Evolutionary conservation across 2,113 vertebrate species (phyloP).

Genomic region (Cololabis saira): DNA sequence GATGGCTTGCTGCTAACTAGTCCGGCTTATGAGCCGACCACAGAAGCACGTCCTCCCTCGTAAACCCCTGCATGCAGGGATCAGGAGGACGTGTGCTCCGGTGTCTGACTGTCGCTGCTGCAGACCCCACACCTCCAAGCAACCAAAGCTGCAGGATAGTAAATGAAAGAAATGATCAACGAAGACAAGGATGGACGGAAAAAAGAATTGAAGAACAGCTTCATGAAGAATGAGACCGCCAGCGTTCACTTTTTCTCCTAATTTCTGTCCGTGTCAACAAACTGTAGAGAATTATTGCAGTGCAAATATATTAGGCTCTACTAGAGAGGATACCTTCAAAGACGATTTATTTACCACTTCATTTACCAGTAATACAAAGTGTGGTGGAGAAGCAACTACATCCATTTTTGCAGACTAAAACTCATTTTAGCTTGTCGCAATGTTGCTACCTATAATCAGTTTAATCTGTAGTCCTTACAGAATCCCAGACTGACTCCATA

Average conservation of each 20-base stretch:
- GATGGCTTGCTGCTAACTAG: conserved; percentile 51
- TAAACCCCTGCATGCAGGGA: conserved; percentile 62
- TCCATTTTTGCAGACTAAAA: no score
- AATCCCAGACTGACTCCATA: conserved; percentile 9
- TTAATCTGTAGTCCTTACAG: no score
- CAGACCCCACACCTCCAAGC: conserved; percentile 21
- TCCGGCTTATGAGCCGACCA: conserved; percentile 42
- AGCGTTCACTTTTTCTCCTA: background rate
- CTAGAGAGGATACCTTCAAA: background rate
- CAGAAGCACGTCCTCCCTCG: conserved; percentile 12
- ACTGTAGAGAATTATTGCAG: background rate
- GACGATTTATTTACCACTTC: no score
- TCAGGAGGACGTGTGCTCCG: conserved; percentile 52
- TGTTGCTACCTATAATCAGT: no score
- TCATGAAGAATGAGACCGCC: background rate
- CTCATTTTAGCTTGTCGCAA: no score
- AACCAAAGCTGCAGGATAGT: background rate
- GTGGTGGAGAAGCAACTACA: no score
- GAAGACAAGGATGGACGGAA: background rate
- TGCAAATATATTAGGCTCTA: background rate
- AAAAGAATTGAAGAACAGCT: background rate
- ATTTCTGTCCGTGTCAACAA: background rate
- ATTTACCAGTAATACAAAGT: no score
- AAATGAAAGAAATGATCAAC: conserved; percentile 16
- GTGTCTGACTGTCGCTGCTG: conserved; percentile 20